phyloP scores from a whole-genome alignment of 1,140 invertebrate genomes.

The Polypedilum vanderplanki region DNA sequence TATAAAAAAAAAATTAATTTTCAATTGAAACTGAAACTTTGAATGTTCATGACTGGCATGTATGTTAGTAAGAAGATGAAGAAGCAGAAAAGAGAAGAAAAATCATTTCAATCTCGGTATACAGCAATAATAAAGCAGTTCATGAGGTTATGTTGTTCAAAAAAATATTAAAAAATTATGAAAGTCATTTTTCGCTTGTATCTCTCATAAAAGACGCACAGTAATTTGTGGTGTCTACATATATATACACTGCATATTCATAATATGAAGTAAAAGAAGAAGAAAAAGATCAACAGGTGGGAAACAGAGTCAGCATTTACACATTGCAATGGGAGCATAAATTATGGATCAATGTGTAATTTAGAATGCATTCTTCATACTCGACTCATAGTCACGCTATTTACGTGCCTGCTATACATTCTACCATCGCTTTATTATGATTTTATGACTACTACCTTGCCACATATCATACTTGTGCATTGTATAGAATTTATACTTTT shows the following conservation, averaged over 20 bases:
- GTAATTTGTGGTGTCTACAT: too few relatives aligned
- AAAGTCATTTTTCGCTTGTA: conserved; percentile 12
- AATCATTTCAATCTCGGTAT: background rate
- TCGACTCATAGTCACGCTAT: background rate
- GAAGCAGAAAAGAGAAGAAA: background rate
- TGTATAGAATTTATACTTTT: too few relatives aligned
- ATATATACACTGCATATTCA: too few relatives aligned
- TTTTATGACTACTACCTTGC: too few relatives aligned
- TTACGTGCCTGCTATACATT: background rate
- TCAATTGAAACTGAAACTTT: conserved; percentile 16
- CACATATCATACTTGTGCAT: too few relatives aligned
- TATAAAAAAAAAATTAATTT: conserved; percentile 15
- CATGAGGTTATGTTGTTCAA: conserved; percentile 18
- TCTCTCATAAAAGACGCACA: background rate
- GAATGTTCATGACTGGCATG: background rate
- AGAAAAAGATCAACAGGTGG: background rate
- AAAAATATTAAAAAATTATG: conserved; percentile 12
- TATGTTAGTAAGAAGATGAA: background rate
- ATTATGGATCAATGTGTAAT: conserved; percentile 19
- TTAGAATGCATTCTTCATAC: background rate
- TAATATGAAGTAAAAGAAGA: too few relatives aligned
- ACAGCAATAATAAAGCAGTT: background rate
- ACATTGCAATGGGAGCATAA: conserved; percentile 3
- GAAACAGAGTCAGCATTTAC: background rate
- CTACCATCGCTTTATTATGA: too few relatives aligned